Evolutionary conservation across 2,888 invertebrate genomes (phyloP).

Genomic region (Hirtodrosophila histrioides): DNA sequence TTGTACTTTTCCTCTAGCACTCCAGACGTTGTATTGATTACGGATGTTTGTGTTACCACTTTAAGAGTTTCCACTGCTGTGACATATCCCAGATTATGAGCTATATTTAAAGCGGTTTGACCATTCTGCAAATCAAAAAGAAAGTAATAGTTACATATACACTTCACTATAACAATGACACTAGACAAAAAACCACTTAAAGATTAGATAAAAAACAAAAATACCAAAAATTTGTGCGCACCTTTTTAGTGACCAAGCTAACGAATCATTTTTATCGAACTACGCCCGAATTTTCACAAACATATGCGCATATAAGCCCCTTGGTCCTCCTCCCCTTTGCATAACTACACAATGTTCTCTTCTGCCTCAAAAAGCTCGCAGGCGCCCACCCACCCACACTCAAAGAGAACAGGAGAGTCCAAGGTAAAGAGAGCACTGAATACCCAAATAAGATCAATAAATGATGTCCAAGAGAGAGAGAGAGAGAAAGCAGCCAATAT

Average conservation of each 20-base stretch:
- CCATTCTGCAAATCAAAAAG: constrained; percentile 89
- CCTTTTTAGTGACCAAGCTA: background rate
- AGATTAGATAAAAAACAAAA: too few species aligned
- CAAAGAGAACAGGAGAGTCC: background rate
- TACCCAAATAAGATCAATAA: background rate
- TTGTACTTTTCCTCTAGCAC: constrained; percentile 95
- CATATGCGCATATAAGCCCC: background rate
- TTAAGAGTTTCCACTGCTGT: constrained; percentile 98
- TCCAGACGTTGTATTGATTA: constrained; percentile 86
- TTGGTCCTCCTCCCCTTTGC: too few species aligned
- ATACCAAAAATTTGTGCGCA: background rate
- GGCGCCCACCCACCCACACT: background rate
- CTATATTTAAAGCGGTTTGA: constrained; percentile 98
- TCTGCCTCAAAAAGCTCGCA: background rate
- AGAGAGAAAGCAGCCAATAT: background rate
- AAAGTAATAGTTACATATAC: too few species aligned
- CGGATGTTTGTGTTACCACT: constrained; percentile 93
- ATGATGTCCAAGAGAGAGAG: background rate
- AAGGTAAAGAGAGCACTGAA: background rate
- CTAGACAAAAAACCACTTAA: background rate
- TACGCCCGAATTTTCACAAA: constrained; percentile 19
- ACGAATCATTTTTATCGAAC: constrained; percentile 2
- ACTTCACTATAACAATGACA: background rate
- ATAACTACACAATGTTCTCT: background rate
- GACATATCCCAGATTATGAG: constrained; percentile 98